phyloP scores from a whole-genome alignment of 2,888 invertebrate genomes.

The Rhamphomyia laevipes region DNA sequence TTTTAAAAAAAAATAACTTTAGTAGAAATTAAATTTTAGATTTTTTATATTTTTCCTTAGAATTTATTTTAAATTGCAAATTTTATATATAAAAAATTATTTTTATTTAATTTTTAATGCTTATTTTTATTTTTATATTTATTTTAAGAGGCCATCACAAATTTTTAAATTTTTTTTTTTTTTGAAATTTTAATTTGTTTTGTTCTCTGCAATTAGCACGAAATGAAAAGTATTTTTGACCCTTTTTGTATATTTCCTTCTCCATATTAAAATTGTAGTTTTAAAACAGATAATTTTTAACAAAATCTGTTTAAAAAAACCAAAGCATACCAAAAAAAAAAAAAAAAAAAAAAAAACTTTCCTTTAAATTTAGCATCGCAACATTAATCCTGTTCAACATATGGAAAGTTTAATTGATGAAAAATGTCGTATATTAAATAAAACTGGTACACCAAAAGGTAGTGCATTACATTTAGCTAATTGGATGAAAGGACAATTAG shows the following conservation, averaged over 20 bases:
- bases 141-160: conserved; percentile 34
- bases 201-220: neutral
- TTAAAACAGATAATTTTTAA: neutral
- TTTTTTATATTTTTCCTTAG: neutral
- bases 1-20: too few species aligned
- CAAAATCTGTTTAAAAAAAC: neutral
- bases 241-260: too few species aligned
- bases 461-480: conserved; percentile 63
- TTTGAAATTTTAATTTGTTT: neutral
- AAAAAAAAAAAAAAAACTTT: neutral
- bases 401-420: conserved; percentile 50
- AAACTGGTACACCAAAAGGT: conserved; percentile 51
- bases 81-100: neutral
- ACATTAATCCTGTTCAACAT: conserved; percentile 33
- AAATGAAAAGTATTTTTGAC: neutral
- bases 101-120: conserved; percentile 1
- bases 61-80: neutral
- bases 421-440: conserved; percentile 50
- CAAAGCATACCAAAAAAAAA: too few species aligned
- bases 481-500: conserved; percentile 69
- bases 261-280: neutral
- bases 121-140: neutral
- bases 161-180: conserved; percentile 20
- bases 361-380: conserved; percentile 17
- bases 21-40: too few species aligned